These are phyloP conservation scores for Tympanuchus pallidicinctus DNA, from an alignment of 2,113 vertebrate species.

Conservation along the genomic window DNA sequence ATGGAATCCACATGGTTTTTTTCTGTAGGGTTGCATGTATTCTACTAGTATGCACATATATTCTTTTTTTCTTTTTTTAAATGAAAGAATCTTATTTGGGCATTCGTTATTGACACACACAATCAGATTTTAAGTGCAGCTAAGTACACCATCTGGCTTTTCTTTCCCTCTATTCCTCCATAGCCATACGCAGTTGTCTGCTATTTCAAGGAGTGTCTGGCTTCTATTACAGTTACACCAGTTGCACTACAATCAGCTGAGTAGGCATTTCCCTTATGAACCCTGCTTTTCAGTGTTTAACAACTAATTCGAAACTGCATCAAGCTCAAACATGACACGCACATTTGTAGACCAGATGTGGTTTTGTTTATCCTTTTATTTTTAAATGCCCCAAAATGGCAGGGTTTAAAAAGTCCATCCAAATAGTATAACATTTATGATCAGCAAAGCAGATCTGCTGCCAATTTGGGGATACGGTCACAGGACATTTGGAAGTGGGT, in stretches of 20 bases:
- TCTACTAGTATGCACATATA: slow-evolving; percentile 72
- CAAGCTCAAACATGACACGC: slow-evolving; percentile 62
- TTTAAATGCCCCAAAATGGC: slow-evolving; percentile 43
- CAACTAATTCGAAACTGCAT: slow-evolving; percentile 72
- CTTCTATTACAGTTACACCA: slow-evolving; percentile 75
- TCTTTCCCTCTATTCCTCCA: slow-evolving; percentile 76
- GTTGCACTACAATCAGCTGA: slow-evolving; percentile 78
- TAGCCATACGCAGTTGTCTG: slow-evolving; percentile 74
- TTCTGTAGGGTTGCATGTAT: slow-evolving; percentile 53
- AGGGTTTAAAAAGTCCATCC: slow-evolving; percentile 16
- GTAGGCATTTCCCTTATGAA: slow-evolving; percentile 78
- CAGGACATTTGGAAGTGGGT: not conserved
- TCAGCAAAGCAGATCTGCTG: slow-evolving; percentile 20
- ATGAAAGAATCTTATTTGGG: slow-evolving; percentile 77
- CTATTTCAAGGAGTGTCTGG: slow-evolving; percentile 79
- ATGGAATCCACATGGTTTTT: not conserved
- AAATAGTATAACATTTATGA: not conserved
- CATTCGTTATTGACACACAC: slow-evolving; percentile 81
- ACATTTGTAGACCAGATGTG: slow-evolving; percentile 71
- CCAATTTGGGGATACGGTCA: not conserved
- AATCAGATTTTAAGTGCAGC: slow-evolving; percentile 84
- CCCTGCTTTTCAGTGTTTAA: slow-evolving; percentile 80
- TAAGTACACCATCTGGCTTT: slow-evolving; percentile 85
- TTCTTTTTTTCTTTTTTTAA: slow-evolving; percentile 77
- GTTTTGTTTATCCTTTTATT: slow-evolving; percentile 77